Percentiles rank a stretch among this genome's conserved stretches.
Conservation (phyloP, 2,888 invertebrate species). For the Pollenia angustigena region DNA sequence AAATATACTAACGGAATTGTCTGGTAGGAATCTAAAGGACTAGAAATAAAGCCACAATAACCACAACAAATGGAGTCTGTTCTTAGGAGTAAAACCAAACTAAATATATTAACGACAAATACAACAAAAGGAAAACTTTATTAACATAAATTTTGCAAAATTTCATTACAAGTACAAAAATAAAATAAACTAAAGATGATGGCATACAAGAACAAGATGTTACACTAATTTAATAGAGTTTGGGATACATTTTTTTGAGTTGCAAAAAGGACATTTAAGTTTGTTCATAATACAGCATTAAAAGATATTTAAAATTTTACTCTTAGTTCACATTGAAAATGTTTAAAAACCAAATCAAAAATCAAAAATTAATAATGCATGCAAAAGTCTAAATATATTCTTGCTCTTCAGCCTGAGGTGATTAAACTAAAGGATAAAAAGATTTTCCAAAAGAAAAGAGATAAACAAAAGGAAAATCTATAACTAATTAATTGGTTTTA, state of each 20-base stretch:
- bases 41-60: slow-evolving; percentile 20
- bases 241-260: not conserved
- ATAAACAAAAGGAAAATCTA: no score
- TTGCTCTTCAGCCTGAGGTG: not conserved
- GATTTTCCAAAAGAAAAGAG: no score
- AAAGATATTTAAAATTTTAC: not conserved
- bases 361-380: slow-evolving; percentile 12
- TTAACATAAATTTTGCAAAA: slow-evolving; percentile 42
- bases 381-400: not conserved
- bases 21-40: slow-evolving; percentile 30
- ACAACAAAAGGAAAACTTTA: slow-evolving; percentile 48
- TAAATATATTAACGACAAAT: slow-evolving; percentile 35
- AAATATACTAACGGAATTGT: slow-evolving; percentile 54
- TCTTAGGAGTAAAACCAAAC: slow-evolving; percentile 38
- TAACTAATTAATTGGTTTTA: no score
- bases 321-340: slow-evolving; percentile 5
- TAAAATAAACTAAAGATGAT: slow-evolving; percentile 21
- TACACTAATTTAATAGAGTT: slow-evolving; percentile 49
- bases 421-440: slow-evolving; percentile 17
- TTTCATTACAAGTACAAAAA: slow-evolving; percentile 5
- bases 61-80: slow-evolving; percentile 54
- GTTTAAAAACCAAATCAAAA: not conserved
- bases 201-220: slow-evolving; percentile 16
- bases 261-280: slow-evolving; percentile 11
- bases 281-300: not conserved